Conservation (phyloP, 2,113 vertebrate genomes). For the Gobio gobio region DNA sequence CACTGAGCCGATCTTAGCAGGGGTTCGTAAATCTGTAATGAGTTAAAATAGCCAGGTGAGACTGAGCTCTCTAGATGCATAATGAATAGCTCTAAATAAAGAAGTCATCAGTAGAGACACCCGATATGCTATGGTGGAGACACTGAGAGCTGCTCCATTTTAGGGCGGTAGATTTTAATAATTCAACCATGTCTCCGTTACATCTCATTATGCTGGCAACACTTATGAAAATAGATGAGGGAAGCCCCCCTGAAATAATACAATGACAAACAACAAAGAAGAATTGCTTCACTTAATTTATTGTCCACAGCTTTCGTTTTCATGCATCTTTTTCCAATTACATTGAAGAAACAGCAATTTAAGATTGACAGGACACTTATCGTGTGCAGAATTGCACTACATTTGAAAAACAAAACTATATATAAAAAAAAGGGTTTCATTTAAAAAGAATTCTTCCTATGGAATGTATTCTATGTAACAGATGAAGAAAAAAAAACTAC, state of each 20-base stretch:
- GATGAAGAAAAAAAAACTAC: not conserved
- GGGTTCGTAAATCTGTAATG: constrained; percentile 29
- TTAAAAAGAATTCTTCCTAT: not conserved
- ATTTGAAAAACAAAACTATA: constrained; percentile 10
- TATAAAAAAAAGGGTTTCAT: not conserved
- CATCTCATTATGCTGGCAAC: constrained; percentile 11
- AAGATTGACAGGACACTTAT: not conserved
- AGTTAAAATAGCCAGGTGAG: constrained; percentile 43
- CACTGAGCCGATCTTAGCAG: not conserved
- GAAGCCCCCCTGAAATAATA: not conserved
- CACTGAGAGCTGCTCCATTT: not conserved
- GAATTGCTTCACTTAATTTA: constrained; percentile 18
- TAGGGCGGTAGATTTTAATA: not conserved
- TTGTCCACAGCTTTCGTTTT: constrained; percentile 37
- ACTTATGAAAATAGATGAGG: constrained; percentile 1
- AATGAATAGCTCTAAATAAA: constrained; percentile 40
- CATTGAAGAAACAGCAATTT: not conserved
- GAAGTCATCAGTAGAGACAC: constrained; percentile 31
- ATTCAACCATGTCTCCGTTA: not conserved
- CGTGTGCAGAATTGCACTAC: not conserved
- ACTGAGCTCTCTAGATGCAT: constrained; percentile 16
- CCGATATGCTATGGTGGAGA: not conserved
- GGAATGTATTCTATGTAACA: constrained; percentile 46
- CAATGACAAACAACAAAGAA: not conserved
- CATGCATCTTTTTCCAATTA: not conserved